Conservation (phyloP, 2,797 vertebrate genomes). For the Apogon hyalosoma region DNA sequence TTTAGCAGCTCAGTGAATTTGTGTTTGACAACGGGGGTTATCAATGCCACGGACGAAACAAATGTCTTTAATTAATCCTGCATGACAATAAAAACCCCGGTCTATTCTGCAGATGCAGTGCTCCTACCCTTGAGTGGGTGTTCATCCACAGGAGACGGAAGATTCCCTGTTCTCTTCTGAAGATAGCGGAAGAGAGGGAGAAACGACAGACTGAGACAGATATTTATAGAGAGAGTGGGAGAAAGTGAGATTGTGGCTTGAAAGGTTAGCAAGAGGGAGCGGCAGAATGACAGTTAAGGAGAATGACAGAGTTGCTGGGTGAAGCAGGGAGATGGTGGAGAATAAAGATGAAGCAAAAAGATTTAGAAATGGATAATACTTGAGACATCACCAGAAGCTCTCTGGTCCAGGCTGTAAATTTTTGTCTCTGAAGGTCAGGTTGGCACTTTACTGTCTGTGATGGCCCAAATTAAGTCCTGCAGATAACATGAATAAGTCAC, state of each 20-base stretch:
- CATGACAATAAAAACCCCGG: constrained; percentile 32
- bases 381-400: constrained; percentile 51
- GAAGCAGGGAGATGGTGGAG: constrained; percentile 44
- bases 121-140: constrained; percentile 76
- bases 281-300: constrained; percentile 45
- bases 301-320: constrained; percentile 44
- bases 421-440: constrained; percentile 48
- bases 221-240: constrained; percentile 77
- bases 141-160: constrained; percentile 73
- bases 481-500: constrained; percentile 67
- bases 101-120: constrained; percentile 54
- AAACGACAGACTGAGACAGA: constrained; percentile 55
- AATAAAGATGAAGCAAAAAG: constrained; percentile 53
- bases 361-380: constrained; percentile 42
- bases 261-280: constrained; percentile 70
- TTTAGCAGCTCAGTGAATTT: constrained; percentile 26
- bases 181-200: constrained; percentile 18
- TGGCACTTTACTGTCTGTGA: constrained; percentile 54
- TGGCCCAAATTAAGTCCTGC: constrained; percentile 71
- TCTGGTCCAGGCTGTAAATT: constrained; percentile 40
- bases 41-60: constrained; percentile 25
- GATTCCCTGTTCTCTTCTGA: constrained; percentile 65
- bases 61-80: constrained; percentile 44
- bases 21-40: constrained; percentile 20
- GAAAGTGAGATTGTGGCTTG: constrained; percentile 65